These are phyloP conservation scores for Copidosoma aretas DNA, from an alignment of 2,888 invertebrate species.

Conservation along the genomic window DNA sequence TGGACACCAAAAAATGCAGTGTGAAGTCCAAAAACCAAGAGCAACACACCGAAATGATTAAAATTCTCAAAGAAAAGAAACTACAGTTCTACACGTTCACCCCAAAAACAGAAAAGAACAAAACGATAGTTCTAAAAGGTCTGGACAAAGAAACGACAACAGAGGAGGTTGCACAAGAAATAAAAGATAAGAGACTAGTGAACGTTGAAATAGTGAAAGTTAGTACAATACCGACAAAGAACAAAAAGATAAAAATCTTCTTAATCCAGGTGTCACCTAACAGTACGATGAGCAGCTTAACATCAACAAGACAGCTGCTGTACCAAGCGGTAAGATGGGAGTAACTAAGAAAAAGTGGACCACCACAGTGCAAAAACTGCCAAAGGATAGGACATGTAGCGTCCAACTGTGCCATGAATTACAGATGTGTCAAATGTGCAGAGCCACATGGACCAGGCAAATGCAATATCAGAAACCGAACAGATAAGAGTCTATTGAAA, in stretches of 20 bases:
- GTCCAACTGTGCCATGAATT: conserved; percentile 2
- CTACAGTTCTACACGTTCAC: background rate
- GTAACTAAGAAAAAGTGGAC: conserved; percentile 11
- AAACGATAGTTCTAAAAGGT: background rate
- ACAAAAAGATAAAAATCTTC: background rate
- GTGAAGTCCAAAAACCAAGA: no score
- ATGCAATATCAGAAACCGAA: no score
- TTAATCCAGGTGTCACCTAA: background rate
- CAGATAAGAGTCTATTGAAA: conserved; percentile 1
- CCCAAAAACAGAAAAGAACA: background rate
- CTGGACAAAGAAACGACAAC: background rate
- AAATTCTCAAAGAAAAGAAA: background rate
- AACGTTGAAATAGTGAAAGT: background rate
- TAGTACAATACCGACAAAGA: background rate
- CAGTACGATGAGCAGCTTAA: background rate
- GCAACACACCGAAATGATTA: background rate
- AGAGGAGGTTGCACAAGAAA: background rate
- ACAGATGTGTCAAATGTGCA: conserved; percentile 23
- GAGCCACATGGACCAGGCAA: conserved; percentile 3
- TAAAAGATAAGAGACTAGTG: background rate
- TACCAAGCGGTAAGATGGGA: conserved; percentile 30
- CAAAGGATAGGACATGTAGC: conserved; percentile 18
- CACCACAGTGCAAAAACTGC: conserved; percentile 21
- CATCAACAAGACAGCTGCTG: background rate
- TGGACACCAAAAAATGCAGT: no score